Percentiles rank a stretch among this genome's conserved stretches.
phyloP scores from a whole-genome alignment of 1,140 invertebrate species.

The Camponotus pennsylvanicus region DNA sequence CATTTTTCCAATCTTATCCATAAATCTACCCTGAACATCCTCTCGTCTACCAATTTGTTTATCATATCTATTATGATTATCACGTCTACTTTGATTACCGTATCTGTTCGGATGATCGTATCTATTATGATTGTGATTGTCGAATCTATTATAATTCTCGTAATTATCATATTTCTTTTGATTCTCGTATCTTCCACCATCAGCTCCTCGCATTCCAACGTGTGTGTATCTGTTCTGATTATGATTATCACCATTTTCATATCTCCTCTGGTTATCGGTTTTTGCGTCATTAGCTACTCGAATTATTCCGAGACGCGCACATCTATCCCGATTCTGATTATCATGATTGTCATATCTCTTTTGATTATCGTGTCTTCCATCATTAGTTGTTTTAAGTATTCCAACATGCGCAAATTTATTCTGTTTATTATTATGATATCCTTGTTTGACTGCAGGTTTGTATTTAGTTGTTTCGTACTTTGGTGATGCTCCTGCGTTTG shows the following conservation, averaged over 20 bases:
- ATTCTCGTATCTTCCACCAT: constrained; percentile 2
- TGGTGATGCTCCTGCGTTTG: neutral
- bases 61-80: constrained; percentile 9
- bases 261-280: constrained; percentile 1
- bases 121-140: neutral
- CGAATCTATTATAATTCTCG: neutral
- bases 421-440: neutral
- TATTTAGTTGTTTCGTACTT: constrained; percentile 8
- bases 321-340: constrained; percentile 14
- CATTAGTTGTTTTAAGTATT: neutral
- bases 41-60: constrained; percentile 21
- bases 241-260: constrained; percentile 9
- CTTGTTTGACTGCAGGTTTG: neutral
- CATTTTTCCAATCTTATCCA: neutral
- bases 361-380: neutral
- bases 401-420: neutral
- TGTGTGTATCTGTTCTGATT: constrained; percentile 1
- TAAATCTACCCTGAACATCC: neutral
- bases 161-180: neutral
- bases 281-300: neutral
- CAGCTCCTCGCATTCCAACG: neutral
- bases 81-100: constrained; percentile 7
- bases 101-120: constrained; percentile 3
- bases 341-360: constrained; percentile 24
- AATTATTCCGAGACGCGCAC: neutral